Evolutionary conservation across 2,113 vertebrate genomes (phyloP), one percentile per base, ranked within the genome.

Genomic region (Oceanites oceanicus): DNA sequence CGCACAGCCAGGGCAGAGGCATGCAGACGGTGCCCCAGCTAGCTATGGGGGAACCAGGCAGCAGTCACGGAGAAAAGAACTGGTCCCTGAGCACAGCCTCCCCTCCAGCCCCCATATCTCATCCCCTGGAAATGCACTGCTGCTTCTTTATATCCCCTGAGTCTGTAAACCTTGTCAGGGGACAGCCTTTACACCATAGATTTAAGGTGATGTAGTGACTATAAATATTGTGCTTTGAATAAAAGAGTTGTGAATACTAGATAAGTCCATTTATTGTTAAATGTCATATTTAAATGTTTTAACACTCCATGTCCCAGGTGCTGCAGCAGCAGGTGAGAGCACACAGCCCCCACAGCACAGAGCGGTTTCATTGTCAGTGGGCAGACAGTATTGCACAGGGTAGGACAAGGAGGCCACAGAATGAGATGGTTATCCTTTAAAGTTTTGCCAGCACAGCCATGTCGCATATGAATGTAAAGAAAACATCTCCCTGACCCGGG

Each of bases 191-290:
- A 74, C 6, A 14, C 88, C 53, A 50, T 22, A 90, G 76, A 96
- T 96, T 96, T 95, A 95, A 91, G 84, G 34, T 8, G 0, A 49
- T 25, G 47, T 79, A 62, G 71, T 30, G 81, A 88, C 92, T 87
- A 92, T 94, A 97, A 97, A 96, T 92, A 92, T 22, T 85, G 36
- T 75, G 83, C 49, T 85, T 91, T 65, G 80, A 95, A 85, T 94
- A 75, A 97, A 89, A 94, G 81, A 88, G 86, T 75, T 90, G 89
- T 78, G 73, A 92, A 87, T 88, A 70, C 62, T 17, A 27, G 70
- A 87, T 83, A 61, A 74, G 61, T 53, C 91, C 77, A 86, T 91
- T 92, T 76, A 76, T 85, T 53, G 52, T n/a, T 87, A 94, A 94
- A 85, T 89, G 77, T 66, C 66, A 61, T 77, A 89, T 78, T 96